Conservation (phyloP, 2,113 vertebrate species). For the Plotosus lineatus region DNA sequence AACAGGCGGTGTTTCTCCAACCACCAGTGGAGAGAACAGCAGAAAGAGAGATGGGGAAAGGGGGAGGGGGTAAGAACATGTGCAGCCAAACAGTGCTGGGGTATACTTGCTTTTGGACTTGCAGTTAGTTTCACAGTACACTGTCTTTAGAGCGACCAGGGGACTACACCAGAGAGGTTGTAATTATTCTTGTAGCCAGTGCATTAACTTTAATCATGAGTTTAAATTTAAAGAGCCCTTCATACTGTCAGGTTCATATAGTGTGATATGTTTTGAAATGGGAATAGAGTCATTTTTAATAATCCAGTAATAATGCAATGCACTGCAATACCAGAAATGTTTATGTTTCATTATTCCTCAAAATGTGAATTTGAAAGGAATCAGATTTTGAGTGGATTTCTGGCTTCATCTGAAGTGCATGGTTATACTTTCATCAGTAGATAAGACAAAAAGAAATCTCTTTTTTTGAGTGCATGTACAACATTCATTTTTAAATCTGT, state of each 20-base stretch:
- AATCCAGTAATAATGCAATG: background rate
- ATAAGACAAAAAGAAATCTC: background rate
- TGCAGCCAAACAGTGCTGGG: background rate
- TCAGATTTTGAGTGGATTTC: constrained; percentile 1
- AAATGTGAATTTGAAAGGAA: constrained; percentile 6
- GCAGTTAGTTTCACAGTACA: background rate
- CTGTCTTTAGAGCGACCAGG: background rate
- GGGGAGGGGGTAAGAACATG: background rate
- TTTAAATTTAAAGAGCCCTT: background rate
- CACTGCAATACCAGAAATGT: background rate
- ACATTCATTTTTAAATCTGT: background rate
- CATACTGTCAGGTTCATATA: background rate
- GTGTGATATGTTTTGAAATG: constrained; percentile 5
- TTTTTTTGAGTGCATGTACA: background rate
- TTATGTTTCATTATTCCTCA: background rate
- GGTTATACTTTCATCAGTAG: constrained; percentile 3
- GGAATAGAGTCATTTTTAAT: background rate
- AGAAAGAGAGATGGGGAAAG: constrained; percentile 28
- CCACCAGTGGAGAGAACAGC: constrained; percentile 36
- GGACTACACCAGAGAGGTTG: constrained; percentile 6
- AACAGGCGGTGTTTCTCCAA: constrained; percentile 57
- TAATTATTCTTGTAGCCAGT: background rate
- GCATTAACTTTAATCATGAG: constrained; percentile 2
- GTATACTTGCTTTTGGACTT: constrained; percentile 2
- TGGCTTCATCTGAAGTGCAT: background rate